Base-by-base conservation (phyloP, 53 echinoderm and acorn worm species). In the Crossaster papposus region DNA sequence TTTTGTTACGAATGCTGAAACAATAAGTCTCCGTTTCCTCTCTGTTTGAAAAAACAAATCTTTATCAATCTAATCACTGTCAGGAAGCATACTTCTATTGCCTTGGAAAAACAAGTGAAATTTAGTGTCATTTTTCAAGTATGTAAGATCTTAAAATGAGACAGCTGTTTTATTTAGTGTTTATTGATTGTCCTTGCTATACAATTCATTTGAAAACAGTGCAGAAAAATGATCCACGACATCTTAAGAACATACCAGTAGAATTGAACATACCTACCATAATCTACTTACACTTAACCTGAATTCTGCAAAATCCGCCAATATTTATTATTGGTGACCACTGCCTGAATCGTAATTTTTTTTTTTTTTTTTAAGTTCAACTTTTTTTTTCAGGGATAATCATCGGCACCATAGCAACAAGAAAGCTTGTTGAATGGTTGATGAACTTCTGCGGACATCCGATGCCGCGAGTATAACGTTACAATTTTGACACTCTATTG, bases 381-480 rank as follows among this genome's bases (percentile, higher is more conserved):
- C 13, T 31, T 31, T 31, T 71, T 71, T 71, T 58, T 3, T 2
- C 17, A 17, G 2, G 58, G 58, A 58, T 18, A 74, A 74, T 74
- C 75, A 2, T 22, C 31, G 35, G 14, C 75, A 0, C 75, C 18
- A 35, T 74, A 33, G 36, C 75, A 74, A 74, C 75, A 9, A 44
- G 44, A 74, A 5, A 33, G 15, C 11, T 74, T n/a, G 9, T 71
- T 31, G 30, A 71, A 58, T 68, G 51, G 51, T 15, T 78, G 12
- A n/a, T 50, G 78, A 14, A 24, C 20, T 50, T n/a, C 0, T 23
- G 28, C 0, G 34, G 50, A 78, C 50, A 78, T 51, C 28, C 24
- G 26, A 78, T 51, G 78, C 78, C 22, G 23, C 28, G 14, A 5
- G 78, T 78, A 9, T 78, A 50, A 78, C 26, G 51, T 78, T 78